phyloP scores from a whole-genome alignment of 2,888 invertebrate genomes.

The Trichogramma dendrolimi region DNA sequence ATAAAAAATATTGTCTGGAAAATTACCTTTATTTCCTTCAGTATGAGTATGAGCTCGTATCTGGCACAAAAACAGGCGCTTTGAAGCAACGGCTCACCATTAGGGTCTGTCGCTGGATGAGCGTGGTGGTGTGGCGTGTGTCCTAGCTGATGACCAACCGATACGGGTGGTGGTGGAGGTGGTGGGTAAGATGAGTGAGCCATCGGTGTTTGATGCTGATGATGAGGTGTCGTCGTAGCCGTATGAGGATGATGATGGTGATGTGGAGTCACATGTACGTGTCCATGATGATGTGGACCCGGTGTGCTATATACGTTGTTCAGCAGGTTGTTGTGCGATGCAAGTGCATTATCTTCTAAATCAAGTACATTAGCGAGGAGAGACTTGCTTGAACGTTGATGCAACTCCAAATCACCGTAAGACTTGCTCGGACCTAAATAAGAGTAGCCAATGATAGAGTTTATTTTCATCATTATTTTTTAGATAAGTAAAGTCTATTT shows the following conservation, averaged over 20 bases:
- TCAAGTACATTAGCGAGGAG: slow-evolving; percentile 94
- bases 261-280: slow-evolving; percentile 47
- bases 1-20: not conserved
- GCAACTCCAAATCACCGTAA: slow-evolving; percentile 78
- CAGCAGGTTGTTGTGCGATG: slow-evolving; percentile 49
- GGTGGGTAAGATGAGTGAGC: slow-evolving; percentile 43
- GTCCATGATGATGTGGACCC: slow-evolving; percentile 49
- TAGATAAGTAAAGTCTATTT: not conserved
- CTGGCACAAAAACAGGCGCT: slow-evolving; percentile 87
- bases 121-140: slow-evolving; percentile 52
- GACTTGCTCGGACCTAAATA: slow-evolving; percentile 64
- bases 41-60: slow-evolving; percentile 90
- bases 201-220: slow-evolving; percentile 47
- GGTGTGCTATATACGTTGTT: slow-evolving; percentile 52
- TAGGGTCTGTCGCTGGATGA: slow-evolving; percentile 58
- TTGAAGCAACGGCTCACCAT: slow-evolving; percentile 71
- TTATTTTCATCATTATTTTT: slow-evolving; percentile 6
- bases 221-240: slow-evolving; percentile 46
- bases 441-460: not conserved
- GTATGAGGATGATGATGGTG: slow-evolving; percentile 44
- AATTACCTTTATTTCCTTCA: slow-evolving; percentile 73
- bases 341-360: slow-evolving; percentile 81
- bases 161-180: slow-evolving; percentile 49
- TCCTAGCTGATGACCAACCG: slow-evolving; percentile 54
- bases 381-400: slow-evolving; percentile 90